Base-by-base conservation (phyloP, 2,113 vertebrate species). In the Zapornia atra region DNA sequence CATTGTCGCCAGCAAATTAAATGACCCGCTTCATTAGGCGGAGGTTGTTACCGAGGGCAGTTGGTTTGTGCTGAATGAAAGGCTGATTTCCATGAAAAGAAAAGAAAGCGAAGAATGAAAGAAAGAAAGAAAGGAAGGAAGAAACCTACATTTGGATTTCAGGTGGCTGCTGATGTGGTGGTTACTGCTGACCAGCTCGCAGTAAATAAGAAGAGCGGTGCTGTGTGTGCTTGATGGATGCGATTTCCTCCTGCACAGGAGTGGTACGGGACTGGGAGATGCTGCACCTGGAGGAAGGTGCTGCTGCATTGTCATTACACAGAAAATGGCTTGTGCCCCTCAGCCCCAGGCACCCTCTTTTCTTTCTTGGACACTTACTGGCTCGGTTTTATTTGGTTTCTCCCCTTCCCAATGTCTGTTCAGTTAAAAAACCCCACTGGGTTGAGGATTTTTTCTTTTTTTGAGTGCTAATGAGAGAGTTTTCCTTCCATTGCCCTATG, bases 71-170 rank as follows among this genome's bases (percentile, higher is more conserved):
- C 88, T 93, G 90, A 93, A 86, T 90, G 96, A 94, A 86, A 89
- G 82, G 92, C 90, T 95, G 93, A 97, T 97, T 97, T 97, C 97
- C 96, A 97, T 97, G 25, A 91, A 82, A 93, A 97, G 83, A 91
- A 80, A 86, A 76, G 87, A 33, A 91, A 82, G 83, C 40, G 65
- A 92, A 72, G 82, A 87, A 57, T 3, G 38, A 36, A 63, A 56
- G 75, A 34, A 82, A 90, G 75, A 34, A 82, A 90, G 64, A 64
- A 89, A 93, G 60, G 73, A 89, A 93, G 71, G 93, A 88, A 86
- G 66, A 68, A 95, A 85, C 1, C 22, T 61, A 82, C 50, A 4
- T 51, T 91, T 90, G 22, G 90, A 51, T 91, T 94, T 95, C 90
- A 88, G 87, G 77, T 88, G 91, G 81, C 95, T 88, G 92, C 81